Evolutionary conservation across 2,113 vertebrate genomes (phyloP).

Genomic region (Sus scrofa): DNA sequence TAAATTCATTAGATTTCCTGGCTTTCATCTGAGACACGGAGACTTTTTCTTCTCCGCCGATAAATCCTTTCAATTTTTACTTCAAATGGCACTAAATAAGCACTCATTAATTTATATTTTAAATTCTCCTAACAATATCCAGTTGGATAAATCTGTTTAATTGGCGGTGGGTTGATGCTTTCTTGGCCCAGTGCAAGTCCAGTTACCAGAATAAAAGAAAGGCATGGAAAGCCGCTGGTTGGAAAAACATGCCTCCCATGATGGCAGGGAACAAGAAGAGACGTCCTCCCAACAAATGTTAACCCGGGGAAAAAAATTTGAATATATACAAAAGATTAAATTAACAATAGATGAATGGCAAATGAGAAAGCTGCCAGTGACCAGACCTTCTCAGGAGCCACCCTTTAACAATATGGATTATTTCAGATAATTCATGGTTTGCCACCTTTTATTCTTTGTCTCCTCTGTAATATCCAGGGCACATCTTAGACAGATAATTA

Average conservation of each 20-base stretch:
- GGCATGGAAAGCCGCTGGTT: slow-evolving; percentile 75
- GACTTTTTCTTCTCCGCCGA: slow-evolving; percentile 83
- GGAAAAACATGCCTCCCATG: slow-evolving; percentile 78
- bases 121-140: slow-evolving; percentile 81
- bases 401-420: slow-evolving; percentile 85
- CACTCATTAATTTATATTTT: slow-evolving; percentile 85
- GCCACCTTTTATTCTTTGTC: slow-evolving; percentile 84
- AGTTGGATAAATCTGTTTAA: slow-evolving; percentile 86
- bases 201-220: slow-evolving; percentile 85
- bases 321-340: slow-evolving; percentile 82
- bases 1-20: slow-evolving; percentile 86
- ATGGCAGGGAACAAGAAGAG: slow-evolving; percentile 75
- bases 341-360: slow-evolving; percentile 84
- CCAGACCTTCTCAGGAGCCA: slow-evolving; percentile 84
- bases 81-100: slow-evolving; percentile 85
- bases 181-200: slow-evolving; percentile 83
- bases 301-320: slow-evolving; percentile 80
- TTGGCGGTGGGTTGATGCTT: slow-evolving; percentile 84
- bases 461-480: slow-evolving; percentile 82
- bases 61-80: slow-evolving; percentile 87
- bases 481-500: slow-evolving; percentile 88
- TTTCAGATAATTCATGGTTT: slow-evolving; percentile 88
- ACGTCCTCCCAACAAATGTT: slow-evolving; percentile 84
- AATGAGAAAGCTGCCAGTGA: slow-evolving; percentile 85
- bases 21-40: slow-evolving; percentile 85